These are phyloP conservation scores for Sclerodermus sp. DNA, from an alignment of 2,888 invertebrate species.

Conservation along the genomic window DNA sequence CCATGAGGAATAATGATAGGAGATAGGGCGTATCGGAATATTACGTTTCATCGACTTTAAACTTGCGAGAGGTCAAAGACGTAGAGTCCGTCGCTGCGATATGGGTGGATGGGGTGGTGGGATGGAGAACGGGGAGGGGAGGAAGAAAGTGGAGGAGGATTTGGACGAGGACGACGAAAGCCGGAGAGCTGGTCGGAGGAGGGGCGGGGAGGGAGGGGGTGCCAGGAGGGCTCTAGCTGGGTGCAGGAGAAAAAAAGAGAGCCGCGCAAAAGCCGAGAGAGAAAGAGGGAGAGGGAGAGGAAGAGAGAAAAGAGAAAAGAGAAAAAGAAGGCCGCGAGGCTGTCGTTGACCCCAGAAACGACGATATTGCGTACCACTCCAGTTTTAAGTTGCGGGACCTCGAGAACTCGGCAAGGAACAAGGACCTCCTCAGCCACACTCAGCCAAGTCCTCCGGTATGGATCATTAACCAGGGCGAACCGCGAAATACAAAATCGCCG, in stretches of 20 bases:
- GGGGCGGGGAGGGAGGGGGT: conserved; percentile 13
- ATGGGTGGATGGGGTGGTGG: no score
- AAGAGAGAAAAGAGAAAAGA: conserved; percentile 7
- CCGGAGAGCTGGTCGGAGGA: conserved; percentile 8
- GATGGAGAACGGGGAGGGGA: conserved; percentile 12
- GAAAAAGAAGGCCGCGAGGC: conserved; percentile 21
- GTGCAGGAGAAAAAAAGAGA: conserved; percentile 8
- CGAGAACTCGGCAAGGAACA: conserved; percentile 47
- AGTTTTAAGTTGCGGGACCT: conserved; percentile 46
- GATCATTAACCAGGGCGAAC: conserved; percentile 51
- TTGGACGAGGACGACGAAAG: conserved; percentile 5
- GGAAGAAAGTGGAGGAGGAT: conserved; percentile 17
- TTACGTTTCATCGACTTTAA: no score
- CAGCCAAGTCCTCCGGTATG: conserved; percentile 48
- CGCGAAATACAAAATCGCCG: conserved; percentile 44
- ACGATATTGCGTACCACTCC: conserved; percentile 54
- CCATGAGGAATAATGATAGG: no score
- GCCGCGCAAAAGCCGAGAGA: conserved; percentile 12
- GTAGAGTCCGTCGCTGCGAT: no score
- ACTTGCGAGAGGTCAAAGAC: no score
- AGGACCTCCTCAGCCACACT: conserved; percentile 56
- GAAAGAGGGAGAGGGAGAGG: conserved; percentile 9
- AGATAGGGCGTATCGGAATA: no score
- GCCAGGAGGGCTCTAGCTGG: conserved; percentile 12
- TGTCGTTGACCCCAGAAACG: conserved; percentile 52